Evolutionary conservation across 2,797 vertebrate genomes (phyloP).

Genomic region (Vespertilio murinus): DNA sequence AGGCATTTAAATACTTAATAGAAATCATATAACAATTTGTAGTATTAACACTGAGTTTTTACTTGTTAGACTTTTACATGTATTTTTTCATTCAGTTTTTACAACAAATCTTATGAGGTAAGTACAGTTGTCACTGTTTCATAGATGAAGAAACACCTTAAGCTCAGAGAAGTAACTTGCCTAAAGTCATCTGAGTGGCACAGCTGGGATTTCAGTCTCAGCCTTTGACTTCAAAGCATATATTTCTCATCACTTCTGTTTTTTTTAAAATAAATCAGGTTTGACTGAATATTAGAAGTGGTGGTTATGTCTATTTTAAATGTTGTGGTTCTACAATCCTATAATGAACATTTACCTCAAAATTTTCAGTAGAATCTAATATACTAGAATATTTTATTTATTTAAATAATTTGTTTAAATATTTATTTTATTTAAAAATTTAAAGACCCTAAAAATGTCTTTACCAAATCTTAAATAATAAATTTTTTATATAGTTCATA

Average conservation of each 20-base stretch:
- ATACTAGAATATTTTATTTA: neutral
- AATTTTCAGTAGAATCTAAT: slow-evolving; percentile 33
- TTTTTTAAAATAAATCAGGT: slow-evolving; percentile 29
- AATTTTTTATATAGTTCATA: slow-evolving; percentile 28
- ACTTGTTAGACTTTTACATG: slow-evolving; percentile 21
- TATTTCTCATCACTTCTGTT: slow-evolving; percentile 5
- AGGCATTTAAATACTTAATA: slow-evolving; percentile 36
- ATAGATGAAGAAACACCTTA: slow-evolving; percentile 42
- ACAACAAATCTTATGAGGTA: slow-evolving; percentile 38
- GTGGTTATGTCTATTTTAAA: slow-evolving; percentile 8
- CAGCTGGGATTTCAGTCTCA: slow-evolving; percentile 11
- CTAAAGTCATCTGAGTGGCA: neutral
- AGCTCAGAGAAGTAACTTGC: slow-evolving; percentile 29
- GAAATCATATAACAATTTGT: slow-evolving; percentile 35
- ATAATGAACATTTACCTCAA: neutral
- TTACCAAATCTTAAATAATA: neutral
- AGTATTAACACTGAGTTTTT: slow-evolving; percentile 3
- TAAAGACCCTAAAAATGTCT: neutral
- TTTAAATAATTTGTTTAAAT: no score
- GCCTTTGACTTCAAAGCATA: slow-evolving; percentile 42
- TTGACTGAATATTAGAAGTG: slow-evolving; percentile 31
- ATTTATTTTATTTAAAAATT: slow-evolving; percentile 31
- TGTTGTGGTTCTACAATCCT: neutral
- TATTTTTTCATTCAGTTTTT: slow-evolving; percentile 57
- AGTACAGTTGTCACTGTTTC: slow-evolving; percentile 47